Conservation (phyloP, 2,888 invertebrate genomes). For the Sinopyrophorus schimmeli region DNA sequence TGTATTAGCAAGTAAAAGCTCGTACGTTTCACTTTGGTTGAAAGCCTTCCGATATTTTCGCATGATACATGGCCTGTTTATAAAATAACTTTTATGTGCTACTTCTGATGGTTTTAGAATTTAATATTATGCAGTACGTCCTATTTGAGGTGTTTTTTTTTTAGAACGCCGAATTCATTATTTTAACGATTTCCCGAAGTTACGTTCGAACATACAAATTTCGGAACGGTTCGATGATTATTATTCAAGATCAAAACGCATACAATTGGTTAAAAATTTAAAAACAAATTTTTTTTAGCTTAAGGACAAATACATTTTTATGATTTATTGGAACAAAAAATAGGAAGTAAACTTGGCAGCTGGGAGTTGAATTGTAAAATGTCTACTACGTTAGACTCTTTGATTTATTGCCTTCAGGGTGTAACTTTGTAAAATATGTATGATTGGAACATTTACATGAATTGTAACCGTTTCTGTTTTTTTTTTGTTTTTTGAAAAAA, state of each 20-base stretch:
- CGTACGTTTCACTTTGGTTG: constrained; percentile 9
- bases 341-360: constrained; percentile 22
- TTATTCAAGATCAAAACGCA: too few species aligned
- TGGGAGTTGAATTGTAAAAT: constrained; percentile 17
- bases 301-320: constrained; percentile 17
- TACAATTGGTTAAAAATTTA: too few species aligned
- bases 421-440: constrained; percentile 19
- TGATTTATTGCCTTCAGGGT: constrained; percentile 20
- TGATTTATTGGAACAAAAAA: constrained; percentile 19
- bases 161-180: too few species aligned
- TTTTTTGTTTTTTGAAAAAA: too few species aligned
- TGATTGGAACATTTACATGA: too few species aligned
- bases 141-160: too few species aligned
- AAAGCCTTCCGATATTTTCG: constrained; percentile 9
- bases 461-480: too few species aligned
- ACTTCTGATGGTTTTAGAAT: constrained; percentile 10
- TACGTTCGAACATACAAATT: too few species aligned
- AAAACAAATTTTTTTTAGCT: too few species aligned
- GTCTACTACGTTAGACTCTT: constrained; percentile 13
- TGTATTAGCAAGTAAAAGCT: constrained; percentile 7
- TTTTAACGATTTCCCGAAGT: too few species aligned
- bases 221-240: too few species aligned
- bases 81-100: constrained; percentile 11
- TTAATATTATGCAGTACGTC: too few species aligned
- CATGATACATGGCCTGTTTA: constrained; percentile 3